phyloP scores from a whole-genome alignment of 2,888 invertebrate genomes.

The Orthosia cruda region DNA sequence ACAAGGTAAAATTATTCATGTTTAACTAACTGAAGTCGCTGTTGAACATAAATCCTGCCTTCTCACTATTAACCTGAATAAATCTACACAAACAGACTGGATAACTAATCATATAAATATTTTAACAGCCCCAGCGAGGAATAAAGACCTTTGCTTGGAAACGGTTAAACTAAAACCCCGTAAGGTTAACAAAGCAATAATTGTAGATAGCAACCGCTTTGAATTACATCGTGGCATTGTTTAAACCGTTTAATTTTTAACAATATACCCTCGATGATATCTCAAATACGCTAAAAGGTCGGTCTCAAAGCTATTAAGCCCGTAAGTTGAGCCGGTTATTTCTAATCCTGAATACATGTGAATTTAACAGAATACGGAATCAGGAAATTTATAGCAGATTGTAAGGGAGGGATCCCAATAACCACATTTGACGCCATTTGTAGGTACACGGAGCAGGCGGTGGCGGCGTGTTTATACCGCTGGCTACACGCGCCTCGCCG shows the following conservation, averaged over 20 bases:
- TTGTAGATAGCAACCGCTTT: slow-evolving; percentile 27
- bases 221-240: slow-evolving; percentile 58
- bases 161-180: slow-evolving; percentile 41
- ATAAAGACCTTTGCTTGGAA: slow-evolving; percentile 38
- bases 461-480: slow-evolving; percentile 51
- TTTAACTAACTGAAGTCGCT: slow-evolving; percentile 16
- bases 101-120: slow-evolving; percentile 60
- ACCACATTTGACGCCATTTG: slow-evolving; percentile 80
- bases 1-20: neutral
- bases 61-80: slow-evolving; percentile 29
- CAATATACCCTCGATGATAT: slow-evolving; percentile 52
- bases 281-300: slow-evolving; percentile 53
- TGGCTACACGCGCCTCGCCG: slow-evolving; percentile 33
- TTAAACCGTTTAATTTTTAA: slow-evolving; percentile 60
- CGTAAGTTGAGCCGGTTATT: slow-evolving; percentile 58
- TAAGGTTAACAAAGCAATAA: slow-evolving; percentile 53
- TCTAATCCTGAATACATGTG: slow-evolving; percentile 61
- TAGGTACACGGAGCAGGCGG: slow-evolving; percentile 66
- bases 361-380: slow-evolving; percentile 71
- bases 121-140: slow-evolving; percentile 42
- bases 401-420: slow-evolving; percentile 76
- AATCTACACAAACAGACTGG: slow-evolving; percentile 38
- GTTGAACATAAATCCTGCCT: slow-evolving; percentile 40
- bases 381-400: slow-evolving; percentile 79
- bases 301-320: slow-evolving; percentile 53